Conservation (phyloP, 2,888 invertebrate species). For the Plagodis dolabraria region DNA sequence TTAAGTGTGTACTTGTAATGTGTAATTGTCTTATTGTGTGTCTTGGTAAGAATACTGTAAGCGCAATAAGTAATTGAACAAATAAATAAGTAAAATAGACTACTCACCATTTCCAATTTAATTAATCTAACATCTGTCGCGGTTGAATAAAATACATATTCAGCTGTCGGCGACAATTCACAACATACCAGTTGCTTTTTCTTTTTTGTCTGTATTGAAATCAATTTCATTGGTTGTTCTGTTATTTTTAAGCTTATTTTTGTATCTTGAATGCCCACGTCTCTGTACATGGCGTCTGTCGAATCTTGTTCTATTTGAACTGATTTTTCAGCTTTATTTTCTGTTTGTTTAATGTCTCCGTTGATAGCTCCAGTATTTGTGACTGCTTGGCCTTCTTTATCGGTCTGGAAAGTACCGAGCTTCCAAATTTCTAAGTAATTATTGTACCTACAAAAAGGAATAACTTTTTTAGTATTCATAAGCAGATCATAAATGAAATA, state of each 20-base stretch:
- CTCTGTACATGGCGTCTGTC: slow-evolving; percentile 40
- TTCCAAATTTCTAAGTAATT: slow-evolving; percentile 84
- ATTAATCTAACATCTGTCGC: slow-evolving; percentile 87
- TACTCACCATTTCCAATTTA: slow-evolving; percentile 72
- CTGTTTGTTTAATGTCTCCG: slow-evolving; percentile 12
- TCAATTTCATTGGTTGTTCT: slow-evolving; percentile 87
- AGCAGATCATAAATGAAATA: too few species aligned
- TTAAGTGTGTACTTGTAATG: too few species aligned
- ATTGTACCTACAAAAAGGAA: slow-evolving; percentile 67
- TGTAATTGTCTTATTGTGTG: too few species aligned
- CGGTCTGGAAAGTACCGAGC: slow-evolving; percentile 79
- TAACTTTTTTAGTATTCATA: neutral
- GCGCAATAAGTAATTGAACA: too few species aligned
- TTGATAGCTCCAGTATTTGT: slow-evolving; percentile 42
- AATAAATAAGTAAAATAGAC: too few species aligned
- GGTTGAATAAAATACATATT: slow-evolving; percentile 91
- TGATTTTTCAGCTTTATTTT: slow-evolving; percentile 38
- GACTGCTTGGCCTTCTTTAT: slow-evolving; percentile 83
- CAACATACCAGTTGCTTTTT: slow-evolving; percentile 89
- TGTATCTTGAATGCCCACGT: slow-evolving; percentile 16
- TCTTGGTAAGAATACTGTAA: too few species aligned
- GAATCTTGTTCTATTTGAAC: slow-evolving; percentile 64
- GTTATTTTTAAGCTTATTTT: slow-evolving; percentile 60
- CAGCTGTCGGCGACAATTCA: slow-evolving; percentile 88
- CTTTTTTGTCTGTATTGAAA: slow-evolving; percentile 87